Percentiles rank a stretch among this genome's conserved stretches.
phyloP scores from a whole-genome alignment of 1,140 invertebrate species.

The Anastrepha ludens region DNA sequence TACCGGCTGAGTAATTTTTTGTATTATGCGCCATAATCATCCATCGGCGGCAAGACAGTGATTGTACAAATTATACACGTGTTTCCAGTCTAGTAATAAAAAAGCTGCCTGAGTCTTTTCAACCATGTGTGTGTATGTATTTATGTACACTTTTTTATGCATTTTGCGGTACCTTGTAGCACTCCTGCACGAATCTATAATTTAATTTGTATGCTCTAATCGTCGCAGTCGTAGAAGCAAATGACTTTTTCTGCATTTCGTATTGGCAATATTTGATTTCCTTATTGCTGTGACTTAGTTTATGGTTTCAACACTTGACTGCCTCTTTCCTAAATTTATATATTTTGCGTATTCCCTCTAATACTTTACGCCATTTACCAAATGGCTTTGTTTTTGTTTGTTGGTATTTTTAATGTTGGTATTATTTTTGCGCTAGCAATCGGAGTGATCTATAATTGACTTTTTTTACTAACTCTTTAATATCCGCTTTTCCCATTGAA shows the following conservation, averaged over 20 bases:
- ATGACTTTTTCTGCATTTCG: neutral
- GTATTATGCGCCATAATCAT: neutral
- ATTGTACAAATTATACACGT: constrained; percentile 26
- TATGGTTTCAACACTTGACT: neutral
- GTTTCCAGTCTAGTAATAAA: neutral
- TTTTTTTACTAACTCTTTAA: neutral
- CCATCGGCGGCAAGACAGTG: neutral
- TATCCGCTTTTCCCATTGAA: neutral
- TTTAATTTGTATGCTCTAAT: constrained; percentile 34
- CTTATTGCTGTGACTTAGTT: neutral
- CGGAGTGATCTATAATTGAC: neutral
- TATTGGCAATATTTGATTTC: neutral
- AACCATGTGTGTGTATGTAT: neutral
- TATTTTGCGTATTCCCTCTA: neutral
- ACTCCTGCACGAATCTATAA: neutral
- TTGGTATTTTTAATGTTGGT: neutral
- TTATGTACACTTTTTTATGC: neutral
- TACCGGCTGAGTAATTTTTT: neutral
- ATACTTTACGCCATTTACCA: neutral
- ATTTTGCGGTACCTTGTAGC: neutral
- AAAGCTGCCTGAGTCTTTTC: neutral
- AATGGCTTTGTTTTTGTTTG: neutral
- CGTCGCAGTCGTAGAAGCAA: neutral
- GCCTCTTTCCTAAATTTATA: neutral
- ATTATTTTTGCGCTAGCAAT: neutral